Conservation (phyloP, 2,797 vertebrate genomes). For the Coilia nasus region DNA sequence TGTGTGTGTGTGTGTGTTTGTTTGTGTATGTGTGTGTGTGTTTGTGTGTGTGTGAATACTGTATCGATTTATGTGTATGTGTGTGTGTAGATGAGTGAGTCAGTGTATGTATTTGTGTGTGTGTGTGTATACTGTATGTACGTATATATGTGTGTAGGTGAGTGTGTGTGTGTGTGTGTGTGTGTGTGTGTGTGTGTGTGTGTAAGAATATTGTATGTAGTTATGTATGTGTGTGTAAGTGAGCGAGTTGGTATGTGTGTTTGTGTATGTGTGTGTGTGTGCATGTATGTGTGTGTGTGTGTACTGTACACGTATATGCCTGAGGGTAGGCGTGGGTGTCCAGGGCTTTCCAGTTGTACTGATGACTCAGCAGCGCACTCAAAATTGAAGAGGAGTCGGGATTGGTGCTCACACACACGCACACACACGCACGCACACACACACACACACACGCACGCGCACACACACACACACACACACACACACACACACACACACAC, state of each 20-base stretch:
- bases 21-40: no score
- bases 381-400: background rate
- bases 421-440: background rate
- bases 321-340: background rate
- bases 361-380: background rate
- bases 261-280: no score
- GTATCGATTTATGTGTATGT: background rate
- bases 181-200: background rate
- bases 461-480: background rate
- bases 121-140: no score
- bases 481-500: background rate
- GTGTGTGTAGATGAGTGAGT: no score
- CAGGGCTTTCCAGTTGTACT: conserved; percentile 22
- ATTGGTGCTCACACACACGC: background rate
- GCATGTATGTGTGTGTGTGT: background rate
- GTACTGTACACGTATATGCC: no score
- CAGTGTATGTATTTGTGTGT: conserved; percentile 8
- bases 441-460: no score
- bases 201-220: background rate
- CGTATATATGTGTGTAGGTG: conserved; percentile 1
- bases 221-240: no score
- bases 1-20: background rate
- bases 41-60: background rate
- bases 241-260: no score
- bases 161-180: background rate